Percentiles rank a stretch among this genome's conserved stretches.
These are phyloP conservation scores for Temnothorax curvispinosus DNA, from an alignment of 1,140 invertebrate species.

Conservation along the genomic window DNA sequence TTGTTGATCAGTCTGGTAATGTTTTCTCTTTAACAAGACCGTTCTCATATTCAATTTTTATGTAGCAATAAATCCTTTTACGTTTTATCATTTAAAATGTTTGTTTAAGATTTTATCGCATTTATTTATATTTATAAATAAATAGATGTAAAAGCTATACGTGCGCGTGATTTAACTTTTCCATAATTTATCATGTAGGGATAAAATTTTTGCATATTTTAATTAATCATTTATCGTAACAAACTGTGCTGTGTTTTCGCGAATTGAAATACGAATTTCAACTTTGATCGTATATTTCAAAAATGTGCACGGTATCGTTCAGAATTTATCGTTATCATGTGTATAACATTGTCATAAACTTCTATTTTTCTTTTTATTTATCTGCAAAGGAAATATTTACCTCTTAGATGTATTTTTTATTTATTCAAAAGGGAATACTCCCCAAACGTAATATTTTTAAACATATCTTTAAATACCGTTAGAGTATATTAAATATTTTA, in stretches of 20 bases:
- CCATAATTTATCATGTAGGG: neutral
- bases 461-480: neutral
- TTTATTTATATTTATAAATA: neutral
- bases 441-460: neutral
- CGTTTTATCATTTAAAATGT: neutral
- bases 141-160: neutral
- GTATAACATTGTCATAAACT: neutral
- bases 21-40: neutral
- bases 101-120: neutral
- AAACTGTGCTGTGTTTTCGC: neutral
- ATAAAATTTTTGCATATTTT: neutral
- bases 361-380: slow-evolving; percentile 1
- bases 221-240: neutral
- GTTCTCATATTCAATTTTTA: neutral
- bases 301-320: neutral
- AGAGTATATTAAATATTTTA: neutral
- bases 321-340: too few species aligned
- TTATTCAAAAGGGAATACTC: too few species aligned
- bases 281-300: neutral
- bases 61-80: neutral
- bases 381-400: neutral
- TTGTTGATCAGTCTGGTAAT: neutral
- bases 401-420: too few species aligned
- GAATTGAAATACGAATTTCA: neutral
- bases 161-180: neutral